phyloP scores from a whole-genome alignment of 2,888 invertebrate species.

The Thysanoteuthis rhombus region DNA sequence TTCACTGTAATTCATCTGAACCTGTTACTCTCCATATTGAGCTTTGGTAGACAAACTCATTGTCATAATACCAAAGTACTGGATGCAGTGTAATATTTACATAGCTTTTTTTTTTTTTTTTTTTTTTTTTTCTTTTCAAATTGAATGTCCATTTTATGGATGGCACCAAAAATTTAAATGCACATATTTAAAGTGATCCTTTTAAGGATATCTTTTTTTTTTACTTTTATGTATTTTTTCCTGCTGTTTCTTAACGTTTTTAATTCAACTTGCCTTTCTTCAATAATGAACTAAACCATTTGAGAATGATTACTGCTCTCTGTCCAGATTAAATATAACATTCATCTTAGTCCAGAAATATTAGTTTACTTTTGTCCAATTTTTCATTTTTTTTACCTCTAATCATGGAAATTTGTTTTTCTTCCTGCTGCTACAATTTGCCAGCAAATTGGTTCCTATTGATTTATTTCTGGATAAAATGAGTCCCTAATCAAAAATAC shows the following conservation, averaged over 20 bases:
- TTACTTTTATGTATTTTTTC: too few species aligned
- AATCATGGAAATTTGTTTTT: not conserved
- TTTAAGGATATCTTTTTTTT: not conserved
- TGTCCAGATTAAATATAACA: not conserved
- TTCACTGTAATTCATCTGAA: too few species aligned
- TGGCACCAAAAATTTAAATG: not conserved
- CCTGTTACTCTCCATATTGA: too few species aligned
- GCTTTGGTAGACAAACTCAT: too few species aligned
- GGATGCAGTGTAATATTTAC: too few species aligned
- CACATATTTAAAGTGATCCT: not conserved
- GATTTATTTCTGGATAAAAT: not conserved
- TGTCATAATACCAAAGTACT: too few species aligned
- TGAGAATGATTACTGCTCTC: not conserved
- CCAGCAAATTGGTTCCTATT: not conserved
- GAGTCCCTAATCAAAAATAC: not conserved
- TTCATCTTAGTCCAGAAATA: not conserved
- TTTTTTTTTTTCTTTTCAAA: too few species aligned
- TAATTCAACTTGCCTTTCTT: not conserved
- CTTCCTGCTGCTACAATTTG: not conserved
- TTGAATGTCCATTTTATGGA: too few species aligned
- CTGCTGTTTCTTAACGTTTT: too few species aligned
- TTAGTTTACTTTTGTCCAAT: too few species aligned
- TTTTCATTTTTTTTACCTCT: not conserved
- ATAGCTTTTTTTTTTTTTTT: too few species aligned
- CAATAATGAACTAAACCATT: not conserved